Conservation (phyloP, 2,888 invertebrate genomes). For the Elmis aenea region DNA sequence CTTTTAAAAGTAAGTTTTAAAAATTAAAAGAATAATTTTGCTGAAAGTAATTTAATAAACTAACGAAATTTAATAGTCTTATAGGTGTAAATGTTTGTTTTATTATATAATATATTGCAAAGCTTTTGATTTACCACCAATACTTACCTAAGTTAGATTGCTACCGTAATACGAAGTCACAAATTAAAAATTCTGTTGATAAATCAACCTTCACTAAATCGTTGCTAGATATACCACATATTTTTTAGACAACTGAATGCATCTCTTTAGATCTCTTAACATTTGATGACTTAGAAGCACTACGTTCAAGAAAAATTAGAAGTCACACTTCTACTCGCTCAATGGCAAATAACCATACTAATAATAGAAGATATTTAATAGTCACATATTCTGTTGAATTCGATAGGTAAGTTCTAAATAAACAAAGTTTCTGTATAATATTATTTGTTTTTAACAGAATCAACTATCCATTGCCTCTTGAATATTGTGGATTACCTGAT, state of each 20-base stretch:
- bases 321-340: conserved; percentile 28
- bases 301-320: conserved; percentile 44
- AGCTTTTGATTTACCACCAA: too few relatives aligned
- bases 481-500: conserved; percentile 53
- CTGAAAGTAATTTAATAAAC: too few relatives aligned
- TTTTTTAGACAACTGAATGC: conserved; percentile 49
- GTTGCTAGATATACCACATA: too few relatives aligned
- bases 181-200: too few relatives aligned
- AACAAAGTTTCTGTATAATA: background rate
- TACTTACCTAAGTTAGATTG: too few relatives aligned
- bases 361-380: conserved; percentile 47
- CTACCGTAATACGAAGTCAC: too few relatives aligned
- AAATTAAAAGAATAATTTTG: too few relatives aligned
- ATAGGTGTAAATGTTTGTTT: too few relatives aligned
- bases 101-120: too few relatives aligned
- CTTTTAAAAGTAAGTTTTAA: conserved; percentile 48
- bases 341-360: conserved; percentile 28
- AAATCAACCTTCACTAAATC: too few relatives aligned
- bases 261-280: conserved; percentile 51
- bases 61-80: too few relatives aligned
- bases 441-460: conserved; percentile 37
- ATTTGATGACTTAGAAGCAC: conserved; percentile 49
- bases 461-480: conserved; percentile 52
- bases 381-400: conserved; percentile 53
- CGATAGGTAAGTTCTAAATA: conserved; percentile 42